Evolutionary conservation across 1,140 invertebrate species (phyloP).

Genomic region (Apis laboriosa): DNA sequence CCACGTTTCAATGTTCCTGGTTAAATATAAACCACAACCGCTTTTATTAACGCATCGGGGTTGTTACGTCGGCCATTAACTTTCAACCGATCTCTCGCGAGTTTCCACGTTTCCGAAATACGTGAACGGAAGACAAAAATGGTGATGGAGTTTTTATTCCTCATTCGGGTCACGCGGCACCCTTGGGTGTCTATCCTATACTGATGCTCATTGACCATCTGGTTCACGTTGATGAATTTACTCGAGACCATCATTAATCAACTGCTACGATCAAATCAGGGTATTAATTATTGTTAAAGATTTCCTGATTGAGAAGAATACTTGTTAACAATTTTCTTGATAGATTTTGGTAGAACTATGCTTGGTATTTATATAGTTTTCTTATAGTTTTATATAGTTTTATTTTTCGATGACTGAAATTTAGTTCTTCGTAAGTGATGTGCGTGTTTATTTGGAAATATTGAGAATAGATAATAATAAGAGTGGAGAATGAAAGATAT

Average conservation of each 20-base stretch:
- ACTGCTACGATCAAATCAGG: conserved; percentile 6
- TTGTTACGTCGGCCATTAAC: conserved; percentile 28
- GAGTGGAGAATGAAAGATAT: too few species aligned
- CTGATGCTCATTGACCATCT: not conserved
- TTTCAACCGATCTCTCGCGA: conserved; percentile 1
- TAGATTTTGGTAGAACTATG: not conserved
- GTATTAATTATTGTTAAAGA: conserved; percentile 9
- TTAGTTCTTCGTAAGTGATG: too few species aligned
- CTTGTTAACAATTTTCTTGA: not conserved
- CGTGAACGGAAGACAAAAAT: not conserved
- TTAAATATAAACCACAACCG: not conserved
- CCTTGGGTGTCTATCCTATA: not conserved
- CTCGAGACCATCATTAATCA: not conserved
- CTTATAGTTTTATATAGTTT: too few species aligned
- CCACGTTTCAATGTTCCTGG: too few species aligned
- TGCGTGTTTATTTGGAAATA: too few species aligned
- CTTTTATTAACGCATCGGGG: not conserved
- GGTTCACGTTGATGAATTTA: conserved; percentile 18
- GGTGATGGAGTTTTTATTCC: not conserved
- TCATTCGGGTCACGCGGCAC: conserved; percentile 24
- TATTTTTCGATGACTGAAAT: too few species aligned
- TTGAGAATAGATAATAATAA: too few species aligned
- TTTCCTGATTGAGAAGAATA: not conserved
- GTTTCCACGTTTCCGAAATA: conserved; percentile 5
- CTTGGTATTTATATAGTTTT: too few species aligned